These are phyloP conservation scores for Brachionus manjavacas DNA, from an alignment of 1,140 invertebrate genomes.

Conservation along the genomic window DNA sequence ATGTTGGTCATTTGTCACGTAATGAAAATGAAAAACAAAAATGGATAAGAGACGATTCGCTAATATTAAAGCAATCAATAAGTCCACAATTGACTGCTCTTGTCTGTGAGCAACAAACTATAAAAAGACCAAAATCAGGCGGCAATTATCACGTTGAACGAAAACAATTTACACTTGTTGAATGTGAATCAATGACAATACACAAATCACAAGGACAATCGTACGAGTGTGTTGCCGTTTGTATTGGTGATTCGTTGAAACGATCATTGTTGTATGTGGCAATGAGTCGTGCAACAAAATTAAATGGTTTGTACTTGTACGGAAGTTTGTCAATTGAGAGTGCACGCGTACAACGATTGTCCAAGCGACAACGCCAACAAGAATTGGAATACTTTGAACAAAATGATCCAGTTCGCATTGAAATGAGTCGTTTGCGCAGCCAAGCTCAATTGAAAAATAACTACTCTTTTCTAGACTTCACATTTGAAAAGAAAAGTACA, in stretches of 20 bases:
- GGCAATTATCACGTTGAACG: neutral
- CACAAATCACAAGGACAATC: slow-evolving; percentile 17
- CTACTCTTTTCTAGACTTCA: neutral
- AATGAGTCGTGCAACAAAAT: neutral
- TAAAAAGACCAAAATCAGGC: neutral
- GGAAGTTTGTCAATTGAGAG: neutral
- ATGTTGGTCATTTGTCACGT: neutral
- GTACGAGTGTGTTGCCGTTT: neutral
- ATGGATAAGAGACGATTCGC: neutral
- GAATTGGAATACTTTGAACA: neutral
- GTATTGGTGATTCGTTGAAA: too few species aligned
- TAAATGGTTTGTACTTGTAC: neutral
- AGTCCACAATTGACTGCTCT: neutral
- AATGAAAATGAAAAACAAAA: neutral
- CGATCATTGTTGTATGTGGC: neutral
- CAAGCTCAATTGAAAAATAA: neutral
- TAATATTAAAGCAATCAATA: neutral
- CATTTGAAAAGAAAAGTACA: neutral
- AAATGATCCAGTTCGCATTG: neutral
- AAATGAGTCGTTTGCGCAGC: neutral
- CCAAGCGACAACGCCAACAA: neutral
- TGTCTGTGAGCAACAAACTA: neutral
- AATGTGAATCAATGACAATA: slow-evolving; percentile 35
- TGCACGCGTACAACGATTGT: neutral
- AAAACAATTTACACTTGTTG: neutral